Base-by-base conservation (phyloP, 1,140 invertebrate species). In the Lucilia cuprina region DNA sequence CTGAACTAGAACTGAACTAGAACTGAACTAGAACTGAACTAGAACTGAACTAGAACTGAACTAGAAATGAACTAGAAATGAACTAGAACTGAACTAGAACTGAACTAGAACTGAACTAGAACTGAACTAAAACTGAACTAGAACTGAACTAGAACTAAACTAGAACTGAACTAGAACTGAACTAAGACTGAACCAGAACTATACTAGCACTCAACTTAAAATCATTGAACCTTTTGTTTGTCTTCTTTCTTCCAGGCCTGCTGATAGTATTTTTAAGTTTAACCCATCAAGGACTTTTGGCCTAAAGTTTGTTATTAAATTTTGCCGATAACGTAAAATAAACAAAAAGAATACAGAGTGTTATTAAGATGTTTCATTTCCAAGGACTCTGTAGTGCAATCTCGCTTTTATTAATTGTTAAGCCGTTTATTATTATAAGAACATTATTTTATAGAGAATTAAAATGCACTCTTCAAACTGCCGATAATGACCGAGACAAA, bases 221-320 rank as follows among this genome's bases (percentile, higher is more conserved):
- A n/a, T n/a, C n/a, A n/a, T n/a, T n/a, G n/a, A n/a, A n/a, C n/a
- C n/a, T n/a, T n/a, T n/a, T n/a, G n/a, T n/a, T n/a, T n/a, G n/a
- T n/a, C n/a, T n/a, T n/a, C n/a, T n/a, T n/a, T 41, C 41, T 41
- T 41, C 5, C 30, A 85, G 84, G 84, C 84, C 78, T 85, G 84
- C 84, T 85, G 84, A 85, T 85, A 80, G 41, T 82, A 77, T 80
- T 55, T n/a, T 83, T 75, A 70, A 83, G 77, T 25, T 41, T 19
- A 80, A 19, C 77, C 19, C 13, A 77, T 35, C 30, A 75, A 47
- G 77, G 77, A 49, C 77, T 80, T 47, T 80, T 80, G 41, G 47
- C 77, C 77, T 80, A 80, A 80, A 80, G 77, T 80, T 80, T 78
- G 65, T 70, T 70, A 70, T 70, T 70, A 21, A 70, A 70, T 21